These are phyloP conservation scores for Encarsia formosa DNA, from an alignment of 2,888 invertebrate species.

Conservation along the genomic window DNA sequence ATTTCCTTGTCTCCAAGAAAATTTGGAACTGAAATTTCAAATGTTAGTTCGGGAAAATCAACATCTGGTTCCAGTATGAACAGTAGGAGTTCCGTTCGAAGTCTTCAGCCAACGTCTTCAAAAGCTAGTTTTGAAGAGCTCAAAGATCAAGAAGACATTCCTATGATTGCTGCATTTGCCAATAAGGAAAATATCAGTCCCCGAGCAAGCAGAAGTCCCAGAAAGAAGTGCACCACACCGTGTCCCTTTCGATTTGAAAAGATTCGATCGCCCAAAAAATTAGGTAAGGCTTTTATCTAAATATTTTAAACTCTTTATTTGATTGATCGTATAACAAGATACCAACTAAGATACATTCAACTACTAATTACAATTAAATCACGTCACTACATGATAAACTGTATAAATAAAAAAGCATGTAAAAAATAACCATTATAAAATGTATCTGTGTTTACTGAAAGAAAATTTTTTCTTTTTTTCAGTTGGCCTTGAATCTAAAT, in stretches of 20 bases:
- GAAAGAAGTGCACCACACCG: constrained; percentile 17
- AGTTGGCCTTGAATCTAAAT: constrained; percentile 3
- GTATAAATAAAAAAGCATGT: too few species aligned
- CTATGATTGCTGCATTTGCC: constrained; percentile 4
- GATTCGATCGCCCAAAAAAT: constrained; percentile 13
- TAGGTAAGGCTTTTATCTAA: too few species aligned
- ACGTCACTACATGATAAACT: too few species aligned
- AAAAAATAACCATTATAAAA: too few species aligned
- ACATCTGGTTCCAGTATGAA: background rate
- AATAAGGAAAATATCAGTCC: constrained; percentile 31
- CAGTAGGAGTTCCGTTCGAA: background rate
- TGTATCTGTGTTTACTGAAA: too few species aligned
- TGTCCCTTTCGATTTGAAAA: constrained; percentile 31
- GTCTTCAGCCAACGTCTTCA: background rate
- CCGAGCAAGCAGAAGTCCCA: constrained; percentile 25
- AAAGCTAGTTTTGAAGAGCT: background rate
- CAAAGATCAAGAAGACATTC: background rate
- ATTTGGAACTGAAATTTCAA: constrained; percentile 39
- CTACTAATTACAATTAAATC: too few species aligned
- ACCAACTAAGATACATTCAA: too few species aligned
- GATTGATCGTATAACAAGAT: too few species aligned
- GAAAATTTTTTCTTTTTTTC: too few species aligned
- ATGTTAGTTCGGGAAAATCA: constrained; percentile 22
- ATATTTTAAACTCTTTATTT: too few species aligned
- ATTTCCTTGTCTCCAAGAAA: constrained; percentile 28